Base-by-base conservation (phyloP, 1,140 invertebrate genomes). In the Orussus abietinus region DNA sequence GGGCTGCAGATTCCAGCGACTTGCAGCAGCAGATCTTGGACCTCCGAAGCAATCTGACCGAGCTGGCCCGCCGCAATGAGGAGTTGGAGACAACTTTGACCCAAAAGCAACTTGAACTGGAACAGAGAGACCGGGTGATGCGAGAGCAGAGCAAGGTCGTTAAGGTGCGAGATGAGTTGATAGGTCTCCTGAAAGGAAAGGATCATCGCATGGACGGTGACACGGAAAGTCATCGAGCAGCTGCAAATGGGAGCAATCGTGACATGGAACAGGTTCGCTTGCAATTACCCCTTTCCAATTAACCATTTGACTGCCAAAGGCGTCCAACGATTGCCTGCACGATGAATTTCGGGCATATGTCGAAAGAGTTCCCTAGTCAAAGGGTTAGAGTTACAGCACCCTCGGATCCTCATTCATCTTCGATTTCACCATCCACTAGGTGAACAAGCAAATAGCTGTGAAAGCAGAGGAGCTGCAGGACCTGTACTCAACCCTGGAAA, bases 381-480 rank as follows among this genome's bases (percentile, higher is more conserved):
- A n/a, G n/a, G n/a, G n/a, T n/a, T n/a, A n/a, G n/a, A n/a, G n/a
- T n/a, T n/a, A n/a, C n/a, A n/a, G n/a, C n/a, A n/a, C n/a, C n/a
- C n/a, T n/a, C n/a, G n/a, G n/a, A n/a, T n/a, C n/a, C n/a, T n/a
- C n/a, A n/a, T n/a, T n/a, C n/a, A n/a, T n/a, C n/a, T n/a, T n/a
- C n/a, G n/a, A n/a, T n/a, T n/a, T n/a, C n/a, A n/a, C n/a, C n/a
- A n/a, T 35, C 19, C 5, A 22, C 7, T 31, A 79, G 77, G 66
- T 78, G 3, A 73, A 66, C 38, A 72, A 75, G 45, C 66, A 79
- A 50, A 71, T 79, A 45, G 59, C 61, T 0, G 64, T 72, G 0
- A 80, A 77, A 41, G 69, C 73, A 0, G 75, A 80, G 11, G 72
- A 78, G 38, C 75, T 78, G 10, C 69, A 76, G 22, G 73, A 78